Evolutionary conservation across 2,888 invertebrate genomes (phyloP).

Genomic region (Epinotia ramella): DNA sequence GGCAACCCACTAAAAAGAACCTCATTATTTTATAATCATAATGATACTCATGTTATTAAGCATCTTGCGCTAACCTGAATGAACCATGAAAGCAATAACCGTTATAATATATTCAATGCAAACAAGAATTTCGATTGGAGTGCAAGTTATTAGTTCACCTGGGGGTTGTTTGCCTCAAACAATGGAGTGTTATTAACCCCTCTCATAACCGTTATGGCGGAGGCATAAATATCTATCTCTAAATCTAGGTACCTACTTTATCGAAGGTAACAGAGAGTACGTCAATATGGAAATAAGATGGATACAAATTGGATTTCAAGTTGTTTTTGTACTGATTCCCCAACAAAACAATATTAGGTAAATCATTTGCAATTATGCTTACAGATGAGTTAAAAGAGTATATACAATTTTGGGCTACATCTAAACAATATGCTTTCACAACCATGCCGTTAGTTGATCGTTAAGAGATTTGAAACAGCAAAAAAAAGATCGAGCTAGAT

Average conservation of each 20-base stretch:
- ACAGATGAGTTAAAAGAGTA: too few relatives aligned
- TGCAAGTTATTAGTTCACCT: slow-evolving; percentile 45
- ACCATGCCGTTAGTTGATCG: too few relatives aligned
- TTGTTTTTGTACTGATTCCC: too few relatives aligned
- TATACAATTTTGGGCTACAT: too few relatives aligned
- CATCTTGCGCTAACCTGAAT: slow-evolving; percentile 3
- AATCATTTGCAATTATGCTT: too few relatives aligned
- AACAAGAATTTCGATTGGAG: slow-evolving; percentile 36
- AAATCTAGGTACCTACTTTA: background rate
- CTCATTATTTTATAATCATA: background rate
- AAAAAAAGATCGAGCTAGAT: too few relatives aligned
- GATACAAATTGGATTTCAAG: background rate
- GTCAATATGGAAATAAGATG: background rate
- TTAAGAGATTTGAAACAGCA: too few relatives aligned
- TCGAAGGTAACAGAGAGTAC: background rate
- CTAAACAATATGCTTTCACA: too few relatives aligned
- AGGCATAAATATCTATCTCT: slow-evolving; percentile 7
- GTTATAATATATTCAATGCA: slow-evolving; percentile 34
- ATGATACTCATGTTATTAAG: background rate
- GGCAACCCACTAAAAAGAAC: too few relatives aligned
- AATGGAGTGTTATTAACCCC: slow-evolving; percentile 40
- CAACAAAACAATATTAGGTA: too few relatives aligned
- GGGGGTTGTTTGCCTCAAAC: slow-evolving; percentile 43
- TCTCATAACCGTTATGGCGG: slow-evolving; percentile 12
- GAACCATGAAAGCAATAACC: slow-evolving; percentile 25